Conservation (phyloP, 2,888 invertebrate species). For the Argyresthia albistria region DNA sequence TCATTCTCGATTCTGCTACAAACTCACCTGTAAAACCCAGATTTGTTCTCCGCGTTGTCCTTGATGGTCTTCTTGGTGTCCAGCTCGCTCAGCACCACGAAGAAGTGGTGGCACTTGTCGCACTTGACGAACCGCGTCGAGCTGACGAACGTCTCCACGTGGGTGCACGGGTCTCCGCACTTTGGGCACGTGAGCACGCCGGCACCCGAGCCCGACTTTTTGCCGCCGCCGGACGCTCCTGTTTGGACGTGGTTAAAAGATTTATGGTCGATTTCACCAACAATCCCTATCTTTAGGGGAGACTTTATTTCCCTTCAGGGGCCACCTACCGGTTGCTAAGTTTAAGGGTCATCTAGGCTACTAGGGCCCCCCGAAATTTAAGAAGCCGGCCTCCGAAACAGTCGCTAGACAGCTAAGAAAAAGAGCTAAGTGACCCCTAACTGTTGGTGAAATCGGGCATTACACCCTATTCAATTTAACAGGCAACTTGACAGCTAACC, state of each 20-base stretch:
- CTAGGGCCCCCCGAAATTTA: too few species aligned
- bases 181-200: conserved; percentile 91
- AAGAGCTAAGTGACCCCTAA: too few species aligned
- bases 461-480: too few species aligned
- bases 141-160: conserved; percentile 97
- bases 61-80: conserved; percentile 91
- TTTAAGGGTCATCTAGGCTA: too few species aligned
- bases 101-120: conserved; percentile 98
- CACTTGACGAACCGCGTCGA: conserved; percentile 98
- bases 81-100: conserved; percentile 94
- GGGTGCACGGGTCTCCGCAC: conserved; percentile 97
- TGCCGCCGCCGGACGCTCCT: conserved; percentile 60
- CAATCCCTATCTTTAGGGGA: too few species aligned
- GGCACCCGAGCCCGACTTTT: conserved; percentile 75
- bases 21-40: conserved; percentile 73
- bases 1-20: not conserved
- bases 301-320: too few species aligned
- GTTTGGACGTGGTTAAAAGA: conserved; percentile 2
- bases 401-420: too few species aligned
- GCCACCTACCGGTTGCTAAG: too few species aligned
- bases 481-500: too few species aligned
- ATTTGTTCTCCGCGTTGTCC: conserved; percentile 81
- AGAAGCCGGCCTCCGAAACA: too few species aligned
- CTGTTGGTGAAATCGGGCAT: too few species aligned
- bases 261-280: too few species aligned